phyloP scores from a whole-genome alignment of 1,140 invertebrate genomes.

The Pseudoatta argentina region DNA sequence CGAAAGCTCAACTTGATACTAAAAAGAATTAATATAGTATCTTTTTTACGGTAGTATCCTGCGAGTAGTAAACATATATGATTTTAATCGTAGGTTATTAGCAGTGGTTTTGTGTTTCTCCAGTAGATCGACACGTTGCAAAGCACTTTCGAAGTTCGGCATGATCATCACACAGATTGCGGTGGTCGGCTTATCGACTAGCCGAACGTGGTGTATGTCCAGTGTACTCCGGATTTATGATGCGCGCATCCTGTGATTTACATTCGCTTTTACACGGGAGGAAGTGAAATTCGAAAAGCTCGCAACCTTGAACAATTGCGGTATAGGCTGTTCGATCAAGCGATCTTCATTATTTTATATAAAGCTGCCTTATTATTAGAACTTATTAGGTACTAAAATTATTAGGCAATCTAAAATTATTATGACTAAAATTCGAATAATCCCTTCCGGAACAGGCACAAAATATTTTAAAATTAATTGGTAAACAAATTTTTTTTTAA shows the following conservation, averaged over 20 bases:
- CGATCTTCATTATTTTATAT: conserved; percentile 16
- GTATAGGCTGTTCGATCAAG: neutral
- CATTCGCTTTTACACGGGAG: conserved; percentile 45
- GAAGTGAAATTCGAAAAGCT: conserved; percentile 25
- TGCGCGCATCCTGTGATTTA: conserved; percentile 47
- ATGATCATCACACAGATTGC: conserved; percentile 52
- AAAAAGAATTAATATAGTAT: neutral
- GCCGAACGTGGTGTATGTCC: neutral
- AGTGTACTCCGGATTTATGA: conserved; percentile 22
- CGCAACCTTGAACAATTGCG: conserved; percentile 38
- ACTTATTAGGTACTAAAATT: neutral
- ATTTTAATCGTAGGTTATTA: conserved; percentile 35
- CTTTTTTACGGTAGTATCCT: neutral
- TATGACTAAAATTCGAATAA: too few species aligned
- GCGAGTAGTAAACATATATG: neutral
- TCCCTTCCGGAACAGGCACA: neutral
- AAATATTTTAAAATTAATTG: neutral
- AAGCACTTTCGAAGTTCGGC: conserved; percentile 38
- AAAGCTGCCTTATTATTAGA: neutral
- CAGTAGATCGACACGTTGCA: conserved; percentile 35
- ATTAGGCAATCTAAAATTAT: too few species aligned
- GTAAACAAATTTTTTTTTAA: neutral
- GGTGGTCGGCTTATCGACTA: conserved; percentile 52
- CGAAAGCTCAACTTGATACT: neutral
- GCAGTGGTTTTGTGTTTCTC: conserved; percentile 24